Conservation (phyloP, 2,888 invertebrate species). For the Chymomyza fuscimana region DNA sequence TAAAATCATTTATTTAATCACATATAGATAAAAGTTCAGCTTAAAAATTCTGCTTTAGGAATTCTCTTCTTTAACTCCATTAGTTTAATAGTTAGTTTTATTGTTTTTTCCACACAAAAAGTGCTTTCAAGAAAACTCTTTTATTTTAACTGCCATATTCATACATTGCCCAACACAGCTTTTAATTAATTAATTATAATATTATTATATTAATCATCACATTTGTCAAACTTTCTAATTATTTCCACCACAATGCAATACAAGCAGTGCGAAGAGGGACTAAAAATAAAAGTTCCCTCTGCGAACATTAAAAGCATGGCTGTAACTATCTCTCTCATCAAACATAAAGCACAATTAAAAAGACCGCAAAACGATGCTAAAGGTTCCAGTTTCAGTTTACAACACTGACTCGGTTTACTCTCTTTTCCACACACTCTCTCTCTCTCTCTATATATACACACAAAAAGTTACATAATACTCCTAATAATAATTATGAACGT, state of each 20-base stretch:
- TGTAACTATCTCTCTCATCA: conserved; percentile 33
- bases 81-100: no score
- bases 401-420: no score
- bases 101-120: no score
- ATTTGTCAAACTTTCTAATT: background rate
- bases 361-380: conserved; percentile 38
- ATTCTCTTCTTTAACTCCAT: no score
- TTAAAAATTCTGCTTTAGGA: no score
- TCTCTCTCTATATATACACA: background rate
- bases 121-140: background rate
- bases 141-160: no score
- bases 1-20: no score
- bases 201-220: background rate
- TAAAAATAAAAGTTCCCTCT: background rate
- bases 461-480: conserved; percentile 72
- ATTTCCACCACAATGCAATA: background rate
- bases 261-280: no score
- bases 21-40: no score
- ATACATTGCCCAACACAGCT: background rate
- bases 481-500: conserved; percentile 75
- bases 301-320: background rate
- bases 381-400: background rate
- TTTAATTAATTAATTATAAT: background rate
- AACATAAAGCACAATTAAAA: conserved; percentile 58
- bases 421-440: no score